Conservation (phyloP, 2,888 invertebrate genomes). For the Macrosiphum euphorbiae region DNA sequence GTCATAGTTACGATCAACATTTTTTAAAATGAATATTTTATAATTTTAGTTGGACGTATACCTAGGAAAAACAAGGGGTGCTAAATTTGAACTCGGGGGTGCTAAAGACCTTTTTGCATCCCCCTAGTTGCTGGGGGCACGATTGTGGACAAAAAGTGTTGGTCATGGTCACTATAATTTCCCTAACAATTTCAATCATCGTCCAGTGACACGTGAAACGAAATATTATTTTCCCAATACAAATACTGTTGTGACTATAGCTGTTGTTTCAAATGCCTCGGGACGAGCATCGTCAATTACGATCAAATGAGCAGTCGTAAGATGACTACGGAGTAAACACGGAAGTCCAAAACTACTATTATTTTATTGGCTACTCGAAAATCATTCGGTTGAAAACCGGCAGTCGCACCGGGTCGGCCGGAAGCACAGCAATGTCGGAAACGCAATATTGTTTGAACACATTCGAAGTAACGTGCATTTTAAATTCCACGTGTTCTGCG, state of each 20-base stretch:
- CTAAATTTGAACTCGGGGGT: too few species aligned
- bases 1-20: too few species aligned
- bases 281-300: neutral
- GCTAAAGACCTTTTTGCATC: too few species aligned
- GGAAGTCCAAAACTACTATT: neutral
- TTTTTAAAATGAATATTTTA: too few species aligned
- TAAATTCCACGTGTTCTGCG: neutral
- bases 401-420: neutral
- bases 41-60: too few species aligned
- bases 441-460: neutral
- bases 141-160: neutral
- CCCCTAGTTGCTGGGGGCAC: too few species aligned
- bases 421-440: neutral
- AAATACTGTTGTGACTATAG: neutral
- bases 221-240: neutral
- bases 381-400: neutral
- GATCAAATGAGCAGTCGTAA: neutral
- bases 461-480: neutral
- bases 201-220: neutral
- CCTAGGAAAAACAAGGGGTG: too few species aligned
- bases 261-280: neutral
- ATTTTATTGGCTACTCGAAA: neutral
- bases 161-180: neutral
- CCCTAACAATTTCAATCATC: neutral
- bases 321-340: neutral